Base-by-base conservation (phyloP, 2,888 invertebrate species). In the Thumatha senex region DNA sequence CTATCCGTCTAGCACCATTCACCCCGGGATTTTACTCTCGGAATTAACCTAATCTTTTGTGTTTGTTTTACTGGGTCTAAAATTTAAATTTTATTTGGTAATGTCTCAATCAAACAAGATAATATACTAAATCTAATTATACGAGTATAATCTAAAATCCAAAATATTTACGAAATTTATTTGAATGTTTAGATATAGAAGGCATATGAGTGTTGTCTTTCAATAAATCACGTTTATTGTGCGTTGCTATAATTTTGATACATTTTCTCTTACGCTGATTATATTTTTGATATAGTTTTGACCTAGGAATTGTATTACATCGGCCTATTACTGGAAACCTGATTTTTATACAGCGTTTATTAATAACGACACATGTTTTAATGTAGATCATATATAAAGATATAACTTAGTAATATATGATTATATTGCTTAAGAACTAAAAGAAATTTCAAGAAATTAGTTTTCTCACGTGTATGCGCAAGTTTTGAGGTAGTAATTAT, bases 221-320 rank as follows among this genome's bases (percentile, higher is more conserved):
- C 57, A 54, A 58, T 64, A 67, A 59, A 84, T 84, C 82, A 85
- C 82, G 83, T 73, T 49, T 46, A 74, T 86, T 87, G 86, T 86
- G 86, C 86, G 84, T 80, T 72, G 80, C 76, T 71, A 75, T 72
- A 52, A 48, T 51, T 58, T 43, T 40, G 49, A 52, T 54, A 51
- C 47, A 47, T 31, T 15, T 46, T 15, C 39, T 51, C 46, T 42
- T 47, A 48, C 35, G 36, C 53, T 40, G 45, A 41, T 40, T 63
- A 38, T 42, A 44, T 30, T 31, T 9, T 40, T 51, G 48, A 29
- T 43, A 45, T 56, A 31, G 45, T 44, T 40, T 14, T 18, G 15
- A 48, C 35, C 44, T 44, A 39, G 46, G 49, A 40, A 44, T 58
- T 53, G 39, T 45, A 50, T 40, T n/a, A 34, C n/a, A 40, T 43